Evolutionary conservation across 1,140 invertebrate species (phyloP), one percentile per base, ranked within the genome.

Genomic region (Neomicropteryx cornuta): DNA sequence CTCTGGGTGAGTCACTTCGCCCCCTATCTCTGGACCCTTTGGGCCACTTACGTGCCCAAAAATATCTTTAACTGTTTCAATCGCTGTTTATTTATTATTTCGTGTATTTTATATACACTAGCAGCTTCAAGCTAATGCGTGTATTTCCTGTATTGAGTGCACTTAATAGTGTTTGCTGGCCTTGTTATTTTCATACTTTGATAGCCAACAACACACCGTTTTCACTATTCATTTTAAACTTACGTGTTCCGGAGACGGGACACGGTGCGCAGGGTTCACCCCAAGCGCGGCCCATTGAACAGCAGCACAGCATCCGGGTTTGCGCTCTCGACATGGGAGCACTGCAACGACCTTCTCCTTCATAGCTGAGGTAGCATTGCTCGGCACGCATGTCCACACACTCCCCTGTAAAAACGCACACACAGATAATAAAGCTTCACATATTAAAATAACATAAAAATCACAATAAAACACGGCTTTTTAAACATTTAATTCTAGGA

Each of bases 281-380:
- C 89, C 89, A 93, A 1, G 82, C 88, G 44, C 74, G 73, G 0
- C 87, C 89, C 70, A 91, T 83, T 0, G 83, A 85, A 63, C 89
- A 93, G 52, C 88, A 93, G 49, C 89, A 92, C 18, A 87, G 62
- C 73, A 87, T 86, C 52, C 77, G 76, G 2, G 87, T 91, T 55
- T 89, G 79, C 16, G 79, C 75, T 16, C 78, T 74, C 11, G 79
- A 74, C 74, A 90, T 81, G 0, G 85, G 75, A 27, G 75, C 69
- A 4, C 77, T 65, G 52, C 86, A 90, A 23, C 66, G 62, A 22
- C 72, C 75, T 8, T 77, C 75, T 44, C 76, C 79, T n/a, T 77
- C 75, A 52, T 77, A 85, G 18, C 76, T 73, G 46, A 84, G 66
- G 56, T 81, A 92, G 56, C 89, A 93, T 16, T 76, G 66, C 29